phyloP scores from a whole-genome alignment of 1,140 invertebrate genomes.

The Dendrolimus punctatus region DNA sequence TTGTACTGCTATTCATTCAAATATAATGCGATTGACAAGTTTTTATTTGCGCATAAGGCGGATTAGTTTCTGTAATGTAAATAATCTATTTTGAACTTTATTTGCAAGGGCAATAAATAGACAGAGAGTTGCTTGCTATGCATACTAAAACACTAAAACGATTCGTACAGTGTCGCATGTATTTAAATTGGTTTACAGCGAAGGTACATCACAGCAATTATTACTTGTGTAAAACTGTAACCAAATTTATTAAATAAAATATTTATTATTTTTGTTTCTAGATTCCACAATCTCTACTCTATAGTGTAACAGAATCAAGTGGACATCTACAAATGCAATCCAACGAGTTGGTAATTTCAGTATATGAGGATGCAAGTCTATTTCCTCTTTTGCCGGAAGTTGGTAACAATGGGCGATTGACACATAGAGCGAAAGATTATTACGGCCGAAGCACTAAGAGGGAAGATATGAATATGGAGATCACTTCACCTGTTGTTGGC shows the following conservation, averaged over 20 bases:
- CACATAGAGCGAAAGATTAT: conserved; percentile 49
- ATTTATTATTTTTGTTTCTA: conserved; percentile 61
- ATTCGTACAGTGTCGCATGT: too few relatives aligned
- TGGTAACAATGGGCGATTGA: conserved; percentile 19
- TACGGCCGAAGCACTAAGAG: conserved; percentile 54
- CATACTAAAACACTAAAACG: too few relatives aligned
- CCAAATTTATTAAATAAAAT: neutral
- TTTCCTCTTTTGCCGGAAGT: conserved; percentile 72
- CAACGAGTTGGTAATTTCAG: conserved; percentile 78
- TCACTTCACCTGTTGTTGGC: conserved; percentile 53
- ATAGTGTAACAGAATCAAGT: conserved; percentile 48
- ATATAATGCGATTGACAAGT: too few relatives aligned
- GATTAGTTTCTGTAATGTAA: too few relatives aligned
- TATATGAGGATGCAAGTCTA: conserved; percentile 79
- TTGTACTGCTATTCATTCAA: too few relatives aligned
- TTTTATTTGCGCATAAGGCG: too few relatives aligned
- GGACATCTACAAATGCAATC: conserved; percentile 32
- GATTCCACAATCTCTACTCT: conserved; percentile 77
- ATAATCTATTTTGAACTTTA: too few relatives aligned
- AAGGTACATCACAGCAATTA: neutral
- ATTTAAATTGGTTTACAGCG: neutral
- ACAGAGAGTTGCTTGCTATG: too few relatives aligned
- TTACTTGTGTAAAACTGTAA: neutral
- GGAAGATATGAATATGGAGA: conserved; percentile 60
- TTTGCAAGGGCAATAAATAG: too few relatives aligned